These are phyloP conservation scores for Anastatus disparis DNA, from an alignment of 1,140 invertebrate species.

Conservation along the genomic window DNA sequence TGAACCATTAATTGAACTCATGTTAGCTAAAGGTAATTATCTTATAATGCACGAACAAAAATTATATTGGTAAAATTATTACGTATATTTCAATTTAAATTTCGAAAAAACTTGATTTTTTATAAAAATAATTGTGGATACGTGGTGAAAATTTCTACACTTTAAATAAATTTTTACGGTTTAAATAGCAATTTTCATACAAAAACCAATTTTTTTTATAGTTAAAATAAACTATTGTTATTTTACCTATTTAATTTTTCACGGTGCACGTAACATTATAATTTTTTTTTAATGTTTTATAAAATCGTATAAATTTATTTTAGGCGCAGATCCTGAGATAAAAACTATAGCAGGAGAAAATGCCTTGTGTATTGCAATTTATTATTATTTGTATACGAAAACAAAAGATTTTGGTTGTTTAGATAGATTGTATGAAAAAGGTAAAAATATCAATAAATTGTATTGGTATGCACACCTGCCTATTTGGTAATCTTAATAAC, in stretches of 20 bases:
- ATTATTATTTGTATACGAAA: slow-evolving; percentile 43
- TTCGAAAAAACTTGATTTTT: not conserved
- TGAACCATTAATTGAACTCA: slow-evolving; percentile 43
- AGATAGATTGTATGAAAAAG: slow-evolving; percentile 40
- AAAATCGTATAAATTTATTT: no score
- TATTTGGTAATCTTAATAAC: no score
- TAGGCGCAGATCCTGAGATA: slow-evolving; percentile 49
- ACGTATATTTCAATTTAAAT: not conserved
- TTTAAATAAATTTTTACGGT: no score
- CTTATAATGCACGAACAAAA: no score
- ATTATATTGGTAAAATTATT: not conserved
- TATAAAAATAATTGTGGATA: no score
- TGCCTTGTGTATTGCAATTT: slow-evolving; percentile 46
- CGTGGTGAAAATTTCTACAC: no score
- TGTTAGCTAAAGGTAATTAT: slow-evolving; percentile 48
- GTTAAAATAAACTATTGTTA: not conserved
- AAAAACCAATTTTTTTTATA: slow-evolving; percentile 1
- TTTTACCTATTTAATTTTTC: no score
- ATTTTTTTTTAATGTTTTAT: no score
- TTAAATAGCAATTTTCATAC: no score
- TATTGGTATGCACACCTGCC: no score
- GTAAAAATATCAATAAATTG: no score
- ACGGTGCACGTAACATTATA: no score
- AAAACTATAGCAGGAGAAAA: slow-evolving; percentile 44
- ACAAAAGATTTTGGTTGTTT: slow-evolving; percentile 43